Base-by-base conservation (phyloP, 2,888 invertebrate species). In the Seira ritae region DNA sequence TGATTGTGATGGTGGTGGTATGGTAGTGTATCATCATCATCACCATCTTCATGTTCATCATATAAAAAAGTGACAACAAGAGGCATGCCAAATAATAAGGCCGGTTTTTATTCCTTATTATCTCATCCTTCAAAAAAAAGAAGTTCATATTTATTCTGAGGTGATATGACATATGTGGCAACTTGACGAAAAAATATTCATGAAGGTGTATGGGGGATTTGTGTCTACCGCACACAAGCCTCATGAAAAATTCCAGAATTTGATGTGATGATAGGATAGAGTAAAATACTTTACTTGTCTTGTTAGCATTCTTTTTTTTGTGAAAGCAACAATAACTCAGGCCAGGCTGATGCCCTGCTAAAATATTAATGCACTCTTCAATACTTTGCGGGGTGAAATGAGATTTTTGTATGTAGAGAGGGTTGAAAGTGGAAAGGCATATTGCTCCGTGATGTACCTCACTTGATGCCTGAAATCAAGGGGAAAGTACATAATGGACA, bases 321-420 rank as follows among this genome's bases (percentile, higher is more conserved):
- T n/a, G n/a, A n/a, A n/a, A n/a, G n/a, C n/a, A n/a, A n/a, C n/a
- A n/a, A n/a, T n/a, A n/a, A n/a, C n/a, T n/a, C n/a, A n/a, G n/a
- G n/a, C n/a, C n/a, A n/a, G n/a, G n/a, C n/a, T n/a, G n/a, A n/a
- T n/a, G n/a, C n/a, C n/a, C n/a, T n/a, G n/a, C n/a, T n/a, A n/a
- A 82, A 82, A 76, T 82, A 82, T 82, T 82, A 66, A 82, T 42
- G 37, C n/a, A n/a, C n/a, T n/a, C n/a, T n/a, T n/a, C n/a, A n/a
- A n/a, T n/a, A n/a, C n/a, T n/a, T n/a, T n/a, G n/a, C 24, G 77
- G 83, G 83, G 83, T 72, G 20, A 78, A 78, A n/a, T 83, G 83
- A 78, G 83, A 83, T 74, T n/a, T n/a, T n/a, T n/a, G n/a, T n/a
- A n/a, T n/a, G n/a, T n/a, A n/a, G 76, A 75, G 50, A 73, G 31